Evolutionary conservation across 2,113 vertebrate species (phyloP).

Genomic region (Tautogolabrus adspersus): DNA sequence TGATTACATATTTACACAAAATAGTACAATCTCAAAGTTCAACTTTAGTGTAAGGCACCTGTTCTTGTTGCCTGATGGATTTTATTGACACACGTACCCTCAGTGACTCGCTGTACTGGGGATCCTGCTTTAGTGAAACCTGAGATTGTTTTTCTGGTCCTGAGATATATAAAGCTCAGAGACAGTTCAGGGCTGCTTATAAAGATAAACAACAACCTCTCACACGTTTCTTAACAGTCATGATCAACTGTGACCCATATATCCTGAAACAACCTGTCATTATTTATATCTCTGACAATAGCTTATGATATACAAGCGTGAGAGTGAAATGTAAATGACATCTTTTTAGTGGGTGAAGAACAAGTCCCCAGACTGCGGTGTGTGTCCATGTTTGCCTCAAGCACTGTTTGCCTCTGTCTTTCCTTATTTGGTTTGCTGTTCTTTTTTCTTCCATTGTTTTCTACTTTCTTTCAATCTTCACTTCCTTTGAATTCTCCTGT

Average conservation of each 20-base stretch:
- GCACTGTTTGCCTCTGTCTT: too few relatives aligned
- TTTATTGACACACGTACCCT: neutral
- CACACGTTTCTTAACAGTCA: neutral
- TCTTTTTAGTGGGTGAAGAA: neutral
- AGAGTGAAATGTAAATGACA: neutral
- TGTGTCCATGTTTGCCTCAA: too few relatives aligned
- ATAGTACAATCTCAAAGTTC: too few relatives aligned
- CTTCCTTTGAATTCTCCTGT: neutral
- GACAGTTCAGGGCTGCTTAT: neutral
- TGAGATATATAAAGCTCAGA: constrained; percentile 22
- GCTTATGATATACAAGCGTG: neutral
- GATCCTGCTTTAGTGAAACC: neutral
- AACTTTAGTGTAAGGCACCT: too few relatives aligned
- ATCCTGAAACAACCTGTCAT: neutral
- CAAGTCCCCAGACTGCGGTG: neutral
- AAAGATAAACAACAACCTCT: constrained; percentile 15
- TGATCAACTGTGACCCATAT: neutral
- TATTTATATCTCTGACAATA: neutral
- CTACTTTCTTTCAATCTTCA: neutral
- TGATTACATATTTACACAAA: too few relatives aligned
- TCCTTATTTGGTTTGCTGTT: too few relatives aligned
- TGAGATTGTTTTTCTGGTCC: constrained; percentile 4
- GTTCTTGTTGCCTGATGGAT: too few relatives aligned
- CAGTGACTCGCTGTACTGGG: neutral
- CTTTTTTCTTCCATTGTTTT: neutral